Evolutionary conservation across 1,140 invertebrate species (phyloP), one percentile per base, ranked within the genome.

Genomic region (Trichonephila inaurata): DNA sequence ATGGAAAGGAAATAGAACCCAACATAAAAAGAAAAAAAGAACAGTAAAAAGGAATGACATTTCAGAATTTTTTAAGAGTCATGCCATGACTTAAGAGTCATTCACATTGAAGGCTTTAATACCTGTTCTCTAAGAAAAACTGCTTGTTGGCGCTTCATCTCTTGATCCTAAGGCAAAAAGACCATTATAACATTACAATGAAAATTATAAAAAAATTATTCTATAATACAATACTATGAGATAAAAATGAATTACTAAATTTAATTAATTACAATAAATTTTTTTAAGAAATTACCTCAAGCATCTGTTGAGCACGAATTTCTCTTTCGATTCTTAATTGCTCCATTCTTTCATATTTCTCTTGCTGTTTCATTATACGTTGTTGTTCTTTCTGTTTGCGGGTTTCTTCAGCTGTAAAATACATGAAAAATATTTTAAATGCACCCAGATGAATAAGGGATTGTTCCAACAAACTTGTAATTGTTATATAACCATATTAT

Each of bases 101-200:
- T 14, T 60, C 58, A 21, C n/a, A 21, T 5, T 77, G 51, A 89
- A 89, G 24, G 2, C 19, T 58, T 83, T 91, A 85, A 96, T 97
- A 98, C 98, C 97, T 98, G 98, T 96, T 98, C 98, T 96, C 98
- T 98, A 90, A 98, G 96, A 95, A 98, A 96, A 62, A 98, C 97
- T 93, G 98, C 97, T 96, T 98, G 98, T 95, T 98, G 98, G 95
- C 98, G 96, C 96, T 98, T 98, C 95, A 98, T 96, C 96, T 98
- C 98, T 95, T 98, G 97, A 96, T 98, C 98, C 98, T 98, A 96
- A 72, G 86, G 90, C 28, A 82, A 93, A 85, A 77, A 40, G 16
- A 40, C 18, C n/a, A 69, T 12, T 24, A 69, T 12, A 69, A 10
- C 8, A 24, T 69, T 69, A 62, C 19, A 28, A 69, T n/a, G n/a